A percentile compares a stretch with the other conserved stretches of the same genome.
These are phyloP conservation scores for Lophotriccus pileatus DNA, from an alignment of 2,797 vertebrate species.

Conservation along the genomic window DNA sequence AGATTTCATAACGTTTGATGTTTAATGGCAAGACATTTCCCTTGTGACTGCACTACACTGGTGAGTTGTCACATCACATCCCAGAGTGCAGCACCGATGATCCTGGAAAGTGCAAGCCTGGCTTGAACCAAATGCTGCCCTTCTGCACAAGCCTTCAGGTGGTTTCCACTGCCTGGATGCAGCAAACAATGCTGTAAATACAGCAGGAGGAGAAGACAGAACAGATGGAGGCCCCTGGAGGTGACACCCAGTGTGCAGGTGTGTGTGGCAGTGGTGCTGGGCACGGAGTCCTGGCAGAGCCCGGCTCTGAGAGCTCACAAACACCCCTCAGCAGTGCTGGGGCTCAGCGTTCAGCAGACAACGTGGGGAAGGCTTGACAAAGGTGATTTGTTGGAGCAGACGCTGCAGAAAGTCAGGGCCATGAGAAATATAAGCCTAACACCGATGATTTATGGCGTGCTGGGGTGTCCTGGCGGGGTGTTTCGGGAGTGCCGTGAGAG, in stretches of 20 bases:
- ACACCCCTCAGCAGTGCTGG: neutral
- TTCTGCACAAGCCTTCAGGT: neutral
- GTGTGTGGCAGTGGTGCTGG: neutral
- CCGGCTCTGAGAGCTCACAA: neutral
- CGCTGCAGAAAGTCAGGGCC: constrained; percentile 9
- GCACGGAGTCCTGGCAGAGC: neutral
- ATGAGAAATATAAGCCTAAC: constrained; percentile 11
- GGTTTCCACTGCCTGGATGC: neutral
- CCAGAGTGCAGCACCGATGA: neutral
- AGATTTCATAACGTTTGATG: neutral
- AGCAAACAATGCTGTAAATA: neutral
- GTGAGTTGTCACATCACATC: neutral
- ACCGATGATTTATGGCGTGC: neutral
- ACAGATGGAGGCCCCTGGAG: neutral
- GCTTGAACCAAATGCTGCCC: neutral
- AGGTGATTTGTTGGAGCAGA: constrained; percentile 27
- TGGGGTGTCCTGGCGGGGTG: constrained; percentile 18
- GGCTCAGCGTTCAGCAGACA: neutral
- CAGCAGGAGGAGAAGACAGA: neutral
- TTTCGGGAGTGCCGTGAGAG: neutral
- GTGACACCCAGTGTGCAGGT: neutral
- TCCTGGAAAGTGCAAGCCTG: neutral
- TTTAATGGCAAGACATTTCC: neutral
- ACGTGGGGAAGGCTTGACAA: neutral
- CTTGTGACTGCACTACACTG: neutral